phyloP scores from a whole-genome alignment of 2,113 vertebrate species.

The Meriones unguiculatus region DNA sequence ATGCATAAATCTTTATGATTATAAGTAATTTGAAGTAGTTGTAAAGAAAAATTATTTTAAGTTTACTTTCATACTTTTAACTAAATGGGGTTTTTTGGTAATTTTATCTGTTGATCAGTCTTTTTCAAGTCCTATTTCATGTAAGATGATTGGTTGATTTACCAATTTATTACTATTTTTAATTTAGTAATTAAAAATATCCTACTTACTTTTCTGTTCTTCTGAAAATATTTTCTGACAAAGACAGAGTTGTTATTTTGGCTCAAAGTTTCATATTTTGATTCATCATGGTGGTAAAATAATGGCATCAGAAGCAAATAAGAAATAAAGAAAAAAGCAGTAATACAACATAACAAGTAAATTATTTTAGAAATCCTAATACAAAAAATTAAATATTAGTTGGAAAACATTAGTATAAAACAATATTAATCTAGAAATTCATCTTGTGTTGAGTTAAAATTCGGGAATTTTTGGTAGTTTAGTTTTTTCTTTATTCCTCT shows the following conservation, averaged over 20 bases:
- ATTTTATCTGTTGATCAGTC: background rate
- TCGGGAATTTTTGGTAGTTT: background rate
- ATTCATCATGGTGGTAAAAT: background rate
- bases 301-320: background rate
- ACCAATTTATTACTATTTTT: background rate
- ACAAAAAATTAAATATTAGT: background rate
- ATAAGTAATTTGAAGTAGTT: background rate
- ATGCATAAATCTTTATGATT: background rate
- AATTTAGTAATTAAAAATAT: background rate
- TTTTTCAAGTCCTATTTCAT: background rate
- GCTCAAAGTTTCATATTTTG: background rate
- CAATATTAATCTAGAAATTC: background rate
- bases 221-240: background rate
- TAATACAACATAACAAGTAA: background rate
- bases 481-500: background rate
- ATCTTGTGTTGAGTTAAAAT: background rate
- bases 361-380: background rate
- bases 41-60: background rate
- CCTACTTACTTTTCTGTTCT: background rate
- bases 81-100: background rate
- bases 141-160: background rate
- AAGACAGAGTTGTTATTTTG: background rate
- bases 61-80: background rate
- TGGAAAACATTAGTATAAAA: background rate
- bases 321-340: background rate